Evolutionary conservation across 2,888 invertebrate genomes (phyloP), one percentile per base, ranked within the genome.

Genomic region (Oscheius myriophilus): DNA sequence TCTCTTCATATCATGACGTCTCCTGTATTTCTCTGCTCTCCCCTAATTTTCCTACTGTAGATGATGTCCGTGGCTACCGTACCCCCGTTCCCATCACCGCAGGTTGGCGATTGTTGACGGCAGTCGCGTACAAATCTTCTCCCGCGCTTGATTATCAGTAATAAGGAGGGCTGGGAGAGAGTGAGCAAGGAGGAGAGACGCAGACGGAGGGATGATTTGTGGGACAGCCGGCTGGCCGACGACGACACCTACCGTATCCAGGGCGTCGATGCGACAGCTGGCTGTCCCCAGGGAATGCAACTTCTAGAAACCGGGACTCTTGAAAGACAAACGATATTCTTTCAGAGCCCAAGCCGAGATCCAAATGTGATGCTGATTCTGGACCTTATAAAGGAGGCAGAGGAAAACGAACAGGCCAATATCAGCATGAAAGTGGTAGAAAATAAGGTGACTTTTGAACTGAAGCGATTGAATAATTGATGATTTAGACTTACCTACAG

Each of bases 351-450:
- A 0, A 63, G 69, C 2, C 83, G 82, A 68, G 82, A 84, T 51
- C 73, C 76, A 42, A 83, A 80, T 71, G 83, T 82, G 16, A 53
- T 84, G 39, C 74, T 84, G 23, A 71, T 84, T 25, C 69, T 84
- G 58, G 81, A 82, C 57, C 72, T 84, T 58, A 81, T 83, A 59
- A 81, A 79, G 53, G 82, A 84, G 52, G 71, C 73, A 4, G 72
- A 78, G 11, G 73, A 74, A 33, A 76, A 76, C 18, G 72, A 72
- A 21, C 71, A 71, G 62, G 76, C 77, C 11, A 84, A 84, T 69
- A 76, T 84, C 41, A 71, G 69, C 45, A 76, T 81, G 43, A 71
- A 75, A 16, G 69, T 71, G 46, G 65, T 77, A n/a, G 78, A 78
- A 11, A 71, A 67, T 26, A 81, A 80, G 73, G 84, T 84, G 52